Conservation (phyloP, 2,113 vertebrate species). For the Tichodroma muraria region DNA sequence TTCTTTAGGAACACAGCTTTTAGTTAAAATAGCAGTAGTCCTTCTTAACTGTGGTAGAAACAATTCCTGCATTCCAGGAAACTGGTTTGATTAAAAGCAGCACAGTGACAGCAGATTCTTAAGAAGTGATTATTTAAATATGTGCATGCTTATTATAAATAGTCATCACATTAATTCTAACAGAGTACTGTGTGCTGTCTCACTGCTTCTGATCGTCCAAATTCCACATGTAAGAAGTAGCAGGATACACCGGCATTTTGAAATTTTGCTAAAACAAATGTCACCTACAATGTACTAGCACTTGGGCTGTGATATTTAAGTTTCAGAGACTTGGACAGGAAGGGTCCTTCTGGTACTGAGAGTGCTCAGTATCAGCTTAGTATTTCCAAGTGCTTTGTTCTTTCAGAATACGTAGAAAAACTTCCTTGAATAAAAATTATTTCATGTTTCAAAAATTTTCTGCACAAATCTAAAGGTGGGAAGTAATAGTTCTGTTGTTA, state of each 20-base stretch:
- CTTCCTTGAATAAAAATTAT: not conserved
- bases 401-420: not conserved
- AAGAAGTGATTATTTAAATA: not conserved
- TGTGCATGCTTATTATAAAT: not conserved
- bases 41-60: not conserved
- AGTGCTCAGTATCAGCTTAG: not conserved
- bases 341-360: not conserved
- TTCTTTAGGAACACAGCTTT: not conserved
- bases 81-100: not conserved
- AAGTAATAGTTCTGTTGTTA: not conserved
- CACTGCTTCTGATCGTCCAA: not conserved
- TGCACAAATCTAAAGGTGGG: not conserved
- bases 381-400: not conserved
- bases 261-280: not conserved
- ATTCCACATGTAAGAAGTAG: not conserved
- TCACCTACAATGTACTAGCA: not conserved
- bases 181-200: not conserved
- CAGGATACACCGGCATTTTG: not conserved
- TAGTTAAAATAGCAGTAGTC: not conserved
- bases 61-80: not conserved
- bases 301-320: not conserved
- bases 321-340: not conserved
- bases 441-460: not conserved
- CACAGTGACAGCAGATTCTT: not conserved
- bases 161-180: not conserved